Conservation (phyloP, 2,113 vertebrate genomes). For the Mionectes macconnelli region DNA sequence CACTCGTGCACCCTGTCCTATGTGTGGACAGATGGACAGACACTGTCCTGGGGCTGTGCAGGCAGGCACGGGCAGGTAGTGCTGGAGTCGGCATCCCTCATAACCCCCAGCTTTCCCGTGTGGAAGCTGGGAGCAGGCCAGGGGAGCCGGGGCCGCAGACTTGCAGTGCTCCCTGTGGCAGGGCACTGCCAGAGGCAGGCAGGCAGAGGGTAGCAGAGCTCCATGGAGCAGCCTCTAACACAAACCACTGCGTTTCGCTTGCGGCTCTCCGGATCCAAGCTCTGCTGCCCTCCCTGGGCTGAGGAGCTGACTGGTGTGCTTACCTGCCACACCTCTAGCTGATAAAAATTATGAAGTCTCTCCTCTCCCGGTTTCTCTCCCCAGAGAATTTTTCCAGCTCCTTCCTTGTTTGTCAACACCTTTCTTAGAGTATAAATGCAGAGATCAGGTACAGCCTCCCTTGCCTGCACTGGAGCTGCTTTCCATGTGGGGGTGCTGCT, state of each 20-base stretch:
- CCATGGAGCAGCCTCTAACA: not conserved
- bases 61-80: not conserved
- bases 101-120: accelerated
- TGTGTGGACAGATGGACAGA: accelerated
- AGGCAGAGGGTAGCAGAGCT: slow-evolving; percentile 32
- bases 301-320: not conserved
- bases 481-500: not conserved
- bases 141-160: accelerated
- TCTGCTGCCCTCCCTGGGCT: accelerated
- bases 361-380: not conserved
- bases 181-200: accelerated
- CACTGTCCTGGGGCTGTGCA: not conserved
- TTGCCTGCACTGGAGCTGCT: not conserved
- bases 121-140: not conserved
- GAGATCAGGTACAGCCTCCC: not conserved
- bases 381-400: not conserved
- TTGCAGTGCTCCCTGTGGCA: accelerated
- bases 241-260: not conserved
- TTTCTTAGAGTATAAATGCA: accelerated
- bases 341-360: not conserved
- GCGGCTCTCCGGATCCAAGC: accelerated
- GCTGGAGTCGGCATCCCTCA: not conserved
- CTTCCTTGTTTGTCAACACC: not conserved
- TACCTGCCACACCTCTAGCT: not conserved
- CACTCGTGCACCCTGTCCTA: accelerated